Evolutionary conservation across 2,113 vertebrate species (phyloP), one percentile per base, ranked within the genome.

Genomic region (Ellobius talpinus): DNA sequence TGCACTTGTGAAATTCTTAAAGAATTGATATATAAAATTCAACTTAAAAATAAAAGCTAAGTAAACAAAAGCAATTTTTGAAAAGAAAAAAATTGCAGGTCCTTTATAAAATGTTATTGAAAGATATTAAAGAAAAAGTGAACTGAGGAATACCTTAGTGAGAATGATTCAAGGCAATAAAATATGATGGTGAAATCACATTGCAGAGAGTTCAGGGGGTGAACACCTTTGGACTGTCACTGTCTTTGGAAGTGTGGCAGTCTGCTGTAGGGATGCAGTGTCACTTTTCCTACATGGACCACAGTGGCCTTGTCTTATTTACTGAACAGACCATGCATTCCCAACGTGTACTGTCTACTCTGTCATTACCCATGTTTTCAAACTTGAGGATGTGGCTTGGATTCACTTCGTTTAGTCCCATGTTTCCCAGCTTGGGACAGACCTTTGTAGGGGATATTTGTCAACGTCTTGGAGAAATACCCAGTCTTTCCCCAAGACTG

Each of bases 121-220:
- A 84, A 95, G 73, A 42, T 16, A 96, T 29, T 52, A 79, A 93
- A 39, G 66, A 55, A 89, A 87, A 93, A 74, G 12, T 92, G 92
- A 94, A 47, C 39, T 52, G 36, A 79, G 3, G 93, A 55, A 63
- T 61, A 89, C 52, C 52, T 50, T 65, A 3, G 9, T 79, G 55
- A 94, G 82, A 47, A 88, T 63, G 45, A 94, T 33, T 85, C 76
- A 88, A 29, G 42, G 84, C 78, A 50, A 90, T 39, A 89, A 96
- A 77, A 77, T 39, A 39, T 70, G 68, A n/a, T 0, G 16, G 68
- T 36, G 19, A 24, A 11, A 36, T n/a, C 36, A 39, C 77, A 52
- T 10, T 42, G n/a, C n/a, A 42, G 1, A 10, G 19, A 24, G 8
- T 42, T 39, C 4, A 39, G 73, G 23, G 36, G 36, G 39, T 23